Evolutionary conservation across 2,113 vertebrate genomes (phyloP).

Genomic region (Gallinago jamesoni): DNA sequence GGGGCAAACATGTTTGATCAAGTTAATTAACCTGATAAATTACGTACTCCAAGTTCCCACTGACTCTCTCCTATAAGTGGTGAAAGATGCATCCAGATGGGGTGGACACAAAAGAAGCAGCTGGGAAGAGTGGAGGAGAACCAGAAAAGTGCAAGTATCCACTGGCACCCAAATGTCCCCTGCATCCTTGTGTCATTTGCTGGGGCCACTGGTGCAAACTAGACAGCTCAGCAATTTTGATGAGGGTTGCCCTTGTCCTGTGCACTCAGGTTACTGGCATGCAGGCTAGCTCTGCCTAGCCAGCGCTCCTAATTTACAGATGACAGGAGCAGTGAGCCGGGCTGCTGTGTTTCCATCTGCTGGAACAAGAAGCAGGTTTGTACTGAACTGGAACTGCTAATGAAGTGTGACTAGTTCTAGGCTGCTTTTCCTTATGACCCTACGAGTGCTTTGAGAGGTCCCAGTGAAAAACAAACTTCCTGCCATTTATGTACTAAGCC

Average conservation of each 20-base stretch:
- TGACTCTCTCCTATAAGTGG: not conserved
- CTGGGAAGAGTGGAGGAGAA: not conserved
- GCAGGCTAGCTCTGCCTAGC: not conserved
- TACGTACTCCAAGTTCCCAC: not conserved
- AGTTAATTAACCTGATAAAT: not conserved
- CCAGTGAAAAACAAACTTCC: conserved; percentile 55
- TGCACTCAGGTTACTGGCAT: not conserved
- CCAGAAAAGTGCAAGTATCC: not conserved
- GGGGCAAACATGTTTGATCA: not conserved
- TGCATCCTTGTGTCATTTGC: not conserved
- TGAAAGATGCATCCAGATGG: not conserved
- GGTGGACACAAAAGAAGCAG: not conserved
- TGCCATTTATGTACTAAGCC: not conserved
- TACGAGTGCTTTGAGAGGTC: not conserved
- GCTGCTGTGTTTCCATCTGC: not conserved
- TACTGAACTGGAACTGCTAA: conserved; percentile 31
- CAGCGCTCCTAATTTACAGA: not conserved
- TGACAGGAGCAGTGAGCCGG: not conserved
- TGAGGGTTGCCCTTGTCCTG: not conserved
- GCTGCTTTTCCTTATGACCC: conserved; percentile 29
- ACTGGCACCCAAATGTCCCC: not conserved
- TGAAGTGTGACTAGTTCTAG: conserved; percentile 27
- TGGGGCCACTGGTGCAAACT: not conserved
- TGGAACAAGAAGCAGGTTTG: conserved; percentile 20
- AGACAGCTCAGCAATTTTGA: not conserved